These are phyloP conservation scores for Poeciliopsis turneri DNA, from an alignment of 2,797 vertebrate genomes.

Conservation along the genomic window DNA sequence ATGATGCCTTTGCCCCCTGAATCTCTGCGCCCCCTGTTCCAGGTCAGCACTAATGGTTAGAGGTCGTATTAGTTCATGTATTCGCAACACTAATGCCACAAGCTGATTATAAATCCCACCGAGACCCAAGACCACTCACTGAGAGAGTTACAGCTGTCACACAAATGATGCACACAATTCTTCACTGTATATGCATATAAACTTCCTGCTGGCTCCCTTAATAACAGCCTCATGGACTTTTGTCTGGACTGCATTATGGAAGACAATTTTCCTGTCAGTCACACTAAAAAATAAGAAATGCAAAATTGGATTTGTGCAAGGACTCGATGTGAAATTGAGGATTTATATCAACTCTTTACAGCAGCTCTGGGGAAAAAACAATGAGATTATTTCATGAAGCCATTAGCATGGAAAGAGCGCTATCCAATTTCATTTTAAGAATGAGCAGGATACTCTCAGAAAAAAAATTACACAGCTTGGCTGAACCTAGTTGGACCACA, in stretches of 20 bases:
- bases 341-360: slow-evolving; percentile 21
- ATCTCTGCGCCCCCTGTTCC: slow-evolving; percentile 22
- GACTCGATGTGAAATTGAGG: slow-evolving; percentile 1
- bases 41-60: slow-evolving; percentile 26
- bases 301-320: slow-evolving; percentile 20
- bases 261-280: slow-evolving; percentile 43
- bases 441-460: slow-evolving; percentile 11
- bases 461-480: slow-evolving; percentile 29
- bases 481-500: slow-evolving; percentile 25
- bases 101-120: slow-evolving; percentile 58
- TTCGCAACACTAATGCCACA: slow-evolving; percentile 55
- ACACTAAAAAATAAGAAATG: slow-evolving; percentile 12
- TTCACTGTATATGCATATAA: background rate
- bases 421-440: slow-evolving; percentile 50
- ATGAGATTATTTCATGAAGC: slow-evolving; percentile 23
- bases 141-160: slow-evolving; percentile 34
- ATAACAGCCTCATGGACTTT: slow-evolving; percentile 16
- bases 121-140: slow-evolving; percentile 24
- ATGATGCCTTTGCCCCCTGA: slow-evolving; percentile 1
- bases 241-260: background rate
- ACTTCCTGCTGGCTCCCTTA: slow-evolving; percentile 9
- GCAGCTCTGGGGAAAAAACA: slow-evolving; percentile 13
- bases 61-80: slow-evolving; percentile 52
- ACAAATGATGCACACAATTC: slow-evolving; percentile 11
- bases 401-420: slow-evolving; percentile 30